Evolutionary conservation across 35 echinoderm and acorn worm genomes (phyloP).

Genomic region (Diadema setosum): DNA sequence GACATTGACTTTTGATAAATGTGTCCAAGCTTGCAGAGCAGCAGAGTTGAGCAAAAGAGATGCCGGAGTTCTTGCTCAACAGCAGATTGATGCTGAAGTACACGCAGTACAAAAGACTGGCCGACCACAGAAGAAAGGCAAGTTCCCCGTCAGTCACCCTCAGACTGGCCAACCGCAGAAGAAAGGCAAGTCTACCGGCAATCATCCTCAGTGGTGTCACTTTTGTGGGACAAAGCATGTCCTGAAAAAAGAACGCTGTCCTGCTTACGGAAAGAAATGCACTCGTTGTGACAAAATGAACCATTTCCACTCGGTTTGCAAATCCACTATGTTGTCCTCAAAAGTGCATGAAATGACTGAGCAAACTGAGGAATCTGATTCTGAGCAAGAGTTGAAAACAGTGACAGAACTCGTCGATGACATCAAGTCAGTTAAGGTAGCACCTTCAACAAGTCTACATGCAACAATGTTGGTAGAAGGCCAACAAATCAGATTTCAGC

Average conservation of each 20-base stretch:
- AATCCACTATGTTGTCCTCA: background rate
- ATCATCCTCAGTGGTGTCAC: background rate
- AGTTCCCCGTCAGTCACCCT: background rate
- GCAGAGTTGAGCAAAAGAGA: background rate
- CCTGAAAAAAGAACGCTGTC: constrained; percentile 39
- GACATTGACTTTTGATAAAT: background rate
- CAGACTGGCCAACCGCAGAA: background rate
- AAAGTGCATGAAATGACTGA: background rate
- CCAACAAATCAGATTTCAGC: constrained; percentile 17
- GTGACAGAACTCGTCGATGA: background rate
- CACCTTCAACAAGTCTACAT: background rate
- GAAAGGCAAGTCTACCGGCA: too few species aligned
- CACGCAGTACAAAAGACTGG: background rate
- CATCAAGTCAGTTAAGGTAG: background rate
- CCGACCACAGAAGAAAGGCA: background rate
- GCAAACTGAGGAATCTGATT: background rate
- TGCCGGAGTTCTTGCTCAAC: background rate
- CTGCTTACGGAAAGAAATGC: constrained; percentile 54
- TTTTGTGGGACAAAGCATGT: constrained; percentile 43
- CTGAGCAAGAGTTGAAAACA: background rate
- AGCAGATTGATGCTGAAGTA: background rate
- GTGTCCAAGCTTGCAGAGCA: background rate
- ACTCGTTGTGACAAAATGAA: constrained; percentile 37
- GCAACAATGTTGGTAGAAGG: background rate
- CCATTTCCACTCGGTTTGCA: constrained; percentile 20